Conservation (phyloP, 2,797 vertebrate genomes). For the Arrhamphus sclerolepis region DNA sequence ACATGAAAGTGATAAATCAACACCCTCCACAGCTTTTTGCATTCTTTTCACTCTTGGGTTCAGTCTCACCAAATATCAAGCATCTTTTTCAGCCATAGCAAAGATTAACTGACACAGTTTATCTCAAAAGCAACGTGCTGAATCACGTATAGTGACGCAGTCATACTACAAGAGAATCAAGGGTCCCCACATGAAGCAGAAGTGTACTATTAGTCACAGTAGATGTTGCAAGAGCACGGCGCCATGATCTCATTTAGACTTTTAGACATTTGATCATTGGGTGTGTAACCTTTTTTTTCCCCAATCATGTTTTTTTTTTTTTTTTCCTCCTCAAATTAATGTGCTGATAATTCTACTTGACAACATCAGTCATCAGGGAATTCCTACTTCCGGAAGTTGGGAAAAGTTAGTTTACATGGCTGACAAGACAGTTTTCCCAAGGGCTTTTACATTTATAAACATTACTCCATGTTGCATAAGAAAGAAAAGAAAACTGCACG, state of each 20-base stretch:
- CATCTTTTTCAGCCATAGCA: constrained; percentile 31
- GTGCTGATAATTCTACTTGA: neutral
- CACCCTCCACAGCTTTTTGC: neutral
- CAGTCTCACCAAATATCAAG: constrained; percentile 3
- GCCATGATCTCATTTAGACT: neutral
- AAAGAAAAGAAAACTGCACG: neutral
- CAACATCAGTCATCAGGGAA: constrained; percentile 22
- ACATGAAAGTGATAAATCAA: neutral
- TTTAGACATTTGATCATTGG: neutral
- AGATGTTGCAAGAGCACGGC: constrained; percentile 37
- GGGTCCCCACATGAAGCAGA: neutral
- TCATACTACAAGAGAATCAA: neutral
- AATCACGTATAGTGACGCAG: constrained; percentile 28
- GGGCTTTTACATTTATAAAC: neutral
- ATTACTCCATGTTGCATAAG: neutral
- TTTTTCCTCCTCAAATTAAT: neutral
- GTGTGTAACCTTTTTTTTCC: neutral
- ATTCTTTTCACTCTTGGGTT: neutral
- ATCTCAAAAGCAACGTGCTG: constrained; percentile 12
- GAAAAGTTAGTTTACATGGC: neutral
- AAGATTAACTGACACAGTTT: constrained; percentile 18
- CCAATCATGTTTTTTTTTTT: neutral
- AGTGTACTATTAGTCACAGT: constrained; percentile 19
- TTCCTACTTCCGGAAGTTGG: constrained; percentile 33
- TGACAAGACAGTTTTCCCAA: neutral